Percentiles rank a stretch among this genome's conserved stretches.
phyloP scores from a whole-genome alignment of 2,888 invertebrate species.

The Oligia latruncula region DNA sequence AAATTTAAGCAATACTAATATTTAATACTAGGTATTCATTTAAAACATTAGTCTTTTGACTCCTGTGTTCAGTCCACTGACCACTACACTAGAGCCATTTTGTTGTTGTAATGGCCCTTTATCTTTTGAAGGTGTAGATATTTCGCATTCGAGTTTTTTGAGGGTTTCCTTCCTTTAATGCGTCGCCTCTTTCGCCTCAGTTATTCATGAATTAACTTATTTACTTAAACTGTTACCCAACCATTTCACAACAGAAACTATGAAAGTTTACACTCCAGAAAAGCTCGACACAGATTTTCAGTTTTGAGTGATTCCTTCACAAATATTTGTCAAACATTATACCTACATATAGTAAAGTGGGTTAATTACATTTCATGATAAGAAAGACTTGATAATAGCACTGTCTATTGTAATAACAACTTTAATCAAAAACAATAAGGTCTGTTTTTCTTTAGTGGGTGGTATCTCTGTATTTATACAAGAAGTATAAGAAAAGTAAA shows the following conservation, averaged over 20 bases:
- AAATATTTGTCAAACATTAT: conserved; percentile 78
- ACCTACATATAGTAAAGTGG: conserved; percentile 76
- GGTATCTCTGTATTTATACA: conserved; percentile 47
- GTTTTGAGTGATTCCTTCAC: conserved; percentile 77
- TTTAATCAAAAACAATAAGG: conserved; percentile 20
- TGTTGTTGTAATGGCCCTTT: background rate
- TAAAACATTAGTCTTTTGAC: background rate
- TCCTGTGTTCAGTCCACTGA: background rate
- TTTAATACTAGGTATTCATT: background rate
- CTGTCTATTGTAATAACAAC: conserved; percentile 44
- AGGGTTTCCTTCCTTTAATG: background rate
- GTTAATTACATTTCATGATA: conserved; percentile 83
- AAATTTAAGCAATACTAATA: too few relatives aligned
- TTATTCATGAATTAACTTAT: conserved; percentile 19
- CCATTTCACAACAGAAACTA: conserved; percentile 48
- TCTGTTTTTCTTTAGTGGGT: conserved; percentile 6
- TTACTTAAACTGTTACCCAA: conserved; percentile 37
- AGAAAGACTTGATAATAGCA: conserved; percentile 75
- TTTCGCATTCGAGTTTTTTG: background rate
- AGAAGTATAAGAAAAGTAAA: conserved; percentile 53
- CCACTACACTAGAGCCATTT: background rate
- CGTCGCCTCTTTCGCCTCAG: background rate
- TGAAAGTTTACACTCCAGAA: conserved; percentile 58
- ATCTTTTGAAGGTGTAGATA: background rate
- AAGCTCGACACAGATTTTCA: conserved; percentile 69